phyloP scores from a whole-genome alignment of 1,140 invertebrate species.

The Myzus persicae region DNA sequence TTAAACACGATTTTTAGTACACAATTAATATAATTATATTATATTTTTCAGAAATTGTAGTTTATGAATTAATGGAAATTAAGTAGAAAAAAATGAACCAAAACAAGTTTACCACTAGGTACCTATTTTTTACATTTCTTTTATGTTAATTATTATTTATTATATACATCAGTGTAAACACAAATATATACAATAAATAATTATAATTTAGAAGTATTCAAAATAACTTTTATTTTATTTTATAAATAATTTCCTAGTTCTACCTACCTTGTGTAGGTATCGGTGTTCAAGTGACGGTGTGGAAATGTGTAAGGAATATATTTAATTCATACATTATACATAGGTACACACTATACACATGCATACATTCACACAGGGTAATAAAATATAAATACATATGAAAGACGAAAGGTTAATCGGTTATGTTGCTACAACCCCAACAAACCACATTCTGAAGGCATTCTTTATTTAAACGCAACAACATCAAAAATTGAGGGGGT shows the following conservation, averaged over 20 bases:
- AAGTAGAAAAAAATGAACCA: too few relatives aligned
- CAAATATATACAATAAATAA: not conserved
- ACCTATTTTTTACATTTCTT: too few relatives aligned
- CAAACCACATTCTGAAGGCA: not conserved
- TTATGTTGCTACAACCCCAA: not conserved
- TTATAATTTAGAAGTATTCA: not conserved
- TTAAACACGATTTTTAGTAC: too few relatives aligned
- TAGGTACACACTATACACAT: not conserved
- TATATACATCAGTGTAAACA: not conserved
- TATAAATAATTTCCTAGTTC: too few relatives aligned
- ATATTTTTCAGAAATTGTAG: too few relatives aligned
- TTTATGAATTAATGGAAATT: too few relatives aligned
- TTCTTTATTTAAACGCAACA: not conserved
- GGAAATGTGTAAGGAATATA: not conserved
- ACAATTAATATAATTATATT: too few relatives aligned
- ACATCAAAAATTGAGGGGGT: not conserved
- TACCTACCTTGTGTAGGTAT: not conserved
- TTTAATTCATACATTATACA: not conserved
- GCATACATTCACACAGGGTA: not conserved
- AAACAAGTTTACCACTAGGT: too few relatives aligned
- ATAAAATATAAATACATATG: not conserved
- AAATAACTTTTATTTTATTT: not conserved
- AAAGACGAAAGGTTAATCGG: not conserved
- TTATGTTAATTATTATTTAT: too few relatives aligned
- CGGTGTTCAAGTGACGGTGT: not conserved